Percentiles rank a stretch among this genome's conserved stretches.
These are phyloP conservation scores for Alces alces DNA, from an alignment of 2,113 vertebrate species.

Conservation along the genomic window DNA sequence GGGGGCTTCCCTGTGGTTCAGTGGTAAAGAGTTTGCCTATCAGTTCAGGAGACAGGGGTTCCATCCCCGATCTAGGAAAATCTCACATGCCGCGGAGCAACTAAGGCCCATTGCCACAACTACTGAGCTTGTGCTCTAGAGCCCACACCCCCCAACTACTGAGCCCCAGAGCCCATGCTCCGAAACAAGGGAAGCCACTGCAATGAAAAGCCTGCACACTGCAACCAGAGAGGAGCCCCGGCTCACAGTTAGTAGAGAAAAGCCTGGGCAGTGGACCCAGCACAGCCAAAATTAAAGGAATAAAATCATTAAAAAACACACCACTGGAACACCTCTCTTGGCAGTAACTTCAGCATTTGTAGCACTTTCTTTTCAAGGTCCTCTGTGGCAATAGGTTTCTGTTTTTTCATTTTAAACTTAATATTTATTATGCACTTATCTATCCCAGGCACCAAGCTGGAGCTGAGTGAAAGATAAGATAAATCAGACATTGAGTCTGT, in stretches of 20 bases:
- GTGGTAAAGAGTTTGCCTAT: not conserved
- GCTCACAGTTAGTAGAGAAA: not conserved
- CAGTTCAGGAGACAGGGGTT: not conserved
- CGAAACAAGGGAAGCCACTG: not conserved
- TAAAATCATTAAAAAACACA: not conserved
- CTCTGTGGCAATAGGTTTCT: not conserved
- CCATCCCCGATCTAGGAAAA: not conserved
- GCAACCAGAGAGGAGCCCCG: not conserved
- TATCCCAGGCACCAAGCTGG: not conserved
- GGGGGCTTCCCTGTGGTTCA: not conserved
- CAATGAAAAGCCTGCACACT: not conserved
- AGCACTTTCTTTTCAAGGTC: not conserved
- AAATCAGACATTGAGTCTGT: not conserved
- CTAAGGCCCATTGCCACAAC: not conserved
- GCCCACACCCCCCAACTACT: not conserved
- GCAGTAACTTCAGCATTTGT: not conserved
- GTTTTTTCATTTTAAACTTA: not conserved
- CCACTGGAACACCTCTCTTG: not conserved
- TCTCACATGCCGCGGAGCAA: not conserved
- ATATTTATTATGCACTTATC: not conserved
- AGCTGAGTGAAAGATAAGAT: conserved; percentile 4
- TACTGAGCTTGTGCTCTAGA: not conserved
- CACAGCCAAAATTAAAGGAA: not conserved
- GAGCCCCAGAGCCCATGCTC: not conserved
- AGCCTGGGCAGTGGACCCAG: not conserved